Percentiles rank a stretch among this genome's conserved stretches.
Conservation (phyloP, 2,888 invertebrate species). For the Mesorhabditis spiculigera region DNA sequence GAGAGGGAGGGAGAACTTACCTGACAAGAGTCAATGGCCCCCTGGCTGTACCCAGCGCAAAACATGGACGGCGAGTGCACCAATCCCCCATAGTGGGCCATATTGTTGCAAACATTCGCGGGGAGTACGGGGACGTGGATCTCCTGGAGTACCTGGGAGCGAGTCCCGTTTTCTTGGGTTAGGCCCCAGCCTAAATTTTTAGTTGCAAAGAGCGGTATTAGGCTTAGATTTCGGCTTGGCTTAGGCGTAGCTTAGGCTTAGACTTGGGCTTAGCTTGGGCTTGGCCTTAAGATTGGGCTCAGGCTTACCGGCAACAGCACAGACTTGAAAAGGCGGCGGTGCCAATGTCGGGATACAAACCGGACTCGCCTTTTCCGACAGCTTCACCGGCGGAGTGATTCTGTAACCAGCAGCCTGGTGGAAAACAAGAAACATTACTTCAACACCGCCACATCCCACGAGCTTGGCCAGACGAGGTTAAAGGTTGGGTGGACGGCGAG, state of each 20-base stretch:
- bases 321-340: not conserved
- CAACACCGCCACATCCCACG: slow-evolving; percentile 34
- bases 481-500: slow-evolving; percentile 33
- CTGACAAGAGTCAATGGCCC: slow-evolving; percentile 51
- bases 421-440: slow-evolving; percentile 18
- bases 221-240: too few relatives aligned
- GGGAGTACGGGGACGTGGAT: slow-evolving; percentile 50
- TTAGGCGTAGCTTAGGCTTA: not conserved
- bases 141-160: slow-evolving; percentile 35
- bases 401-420: not conserved
- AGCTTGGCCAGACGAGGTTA: slow-evolving; percentile 32
- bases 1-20: slow-evolving; percentile 15
- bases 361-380: not conserved
- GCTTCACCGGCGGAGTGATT: not conserved
- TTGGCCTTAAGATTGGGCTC: too few relatives aligned
- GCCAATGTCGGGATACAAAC: not conserved
- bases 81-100: slow-evolving; percentile 29
- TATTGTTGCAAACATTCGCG: slow-evolving; percentile 39
- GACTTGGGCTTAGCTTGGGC: not conserved
- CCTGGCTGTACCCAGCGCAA: slow-evolving; percentile 53
- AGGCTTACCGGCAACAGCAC: not conserved
- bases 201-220: too few relatives aligned
- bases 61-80: slow-evolving; percentile 51
- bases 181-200: slow-evolving; percentile 45
- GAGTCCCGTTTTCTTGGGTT: slow-evolving; percentile 30